phyloP scores from a whole-genome alignment of 1,140 invertebrate genomes.

The Neuroterus valhalla region DNA sequence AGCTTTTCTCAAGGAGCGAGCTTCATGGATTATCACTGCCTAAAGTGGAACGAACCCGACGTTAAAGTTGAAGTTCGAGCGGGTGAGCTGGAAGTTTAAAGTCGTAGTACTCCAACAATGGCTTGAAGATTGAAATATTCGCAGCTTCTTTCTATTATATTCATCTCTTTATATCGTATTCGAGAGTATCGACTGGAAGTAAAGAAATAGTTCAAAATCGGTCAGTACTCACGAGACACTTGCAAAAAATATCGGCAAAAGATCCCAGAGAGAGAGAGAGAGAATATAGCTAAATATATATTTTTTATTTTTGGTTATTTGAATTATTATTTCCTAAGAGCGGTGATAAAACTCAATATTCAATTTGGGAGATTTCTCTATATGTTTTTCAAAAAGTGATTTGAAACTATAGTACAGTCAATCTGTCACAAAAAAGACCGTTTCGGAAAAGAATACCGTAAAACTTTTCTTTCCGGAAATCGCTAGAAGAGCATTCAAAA shows the following conservation, averaged over 20 bases:
- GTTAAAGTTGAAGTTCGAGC: background rate
- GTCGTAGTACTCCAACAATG: background rate
- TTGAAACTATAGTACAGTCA: too few relatives aligned
- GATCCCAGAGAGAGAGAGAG: background rate
- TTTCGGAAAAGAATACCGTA: too few relatives aligned
- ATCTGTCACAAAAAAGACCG: too few relatives aligned
- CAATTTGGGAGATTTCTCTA: too few relatives aligned
- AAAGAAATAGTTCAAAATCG: background rate
- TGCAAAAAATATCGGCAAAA: background rate
- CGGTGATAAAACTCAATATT: too few relatives aligned
- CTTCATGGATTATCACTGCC: slow-evolving; percentile 17
- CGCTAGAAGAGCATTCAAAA: too few relatives aligned
- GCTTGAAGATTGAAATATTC: background rate
- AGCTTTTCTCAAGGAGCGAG: slow-evolving; percentile 10
- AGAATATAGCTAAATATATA: too few relatives aligned
- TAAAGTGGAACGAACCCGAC: slow-evolving; percentile 7
- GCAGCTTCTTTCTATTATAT: slow-evolving; percentile 12
- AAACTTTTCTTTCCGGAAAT: too few relatives aligned
- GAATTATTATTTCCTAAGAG: too few relatives aligned
- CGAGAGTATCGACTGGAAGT: slow-evolving; percentile 10
- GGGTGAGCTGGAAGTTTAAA: slow-evolving; percentile 6
- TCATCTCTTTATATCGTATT: background rate
- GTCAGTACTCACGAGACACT: background rate
- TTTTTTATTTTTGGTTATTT: too few relatives aligned
- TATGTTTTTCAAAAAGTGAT: too few relatives aligned